Conservation (phyloP, 2,888 invertebrate genomes). For the Fissipunctia ypsillon region DNA sequence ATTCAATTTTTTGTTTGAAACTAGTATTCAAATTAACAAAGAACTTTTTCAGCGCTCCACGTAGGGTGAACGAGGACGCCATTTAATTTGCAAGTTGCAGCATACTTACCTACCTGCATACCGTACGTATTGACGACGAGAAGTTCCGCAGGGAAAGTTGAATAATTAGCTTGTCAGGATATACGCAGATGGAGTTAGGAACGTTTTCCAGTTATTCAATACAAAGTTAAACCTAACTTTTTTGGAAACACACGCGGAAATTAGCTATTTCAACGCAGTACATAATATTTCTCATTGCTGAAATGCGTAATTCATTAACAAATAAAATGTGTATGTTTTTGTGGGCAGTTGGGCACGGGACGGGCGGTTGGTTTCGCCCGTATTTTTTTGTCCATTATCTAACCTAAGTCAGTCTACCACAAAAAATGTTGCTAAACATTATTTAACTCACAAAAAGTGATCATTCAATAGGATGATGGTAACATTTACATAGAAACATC, state of each 20-base stretch:
- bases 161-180: slow-evolving; percentile 50
- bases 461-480: slow-evolving; percentile 26
- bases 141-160: slow-evolving; percentile 55
- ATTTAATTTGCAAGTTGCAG: slow-evolving; percentile 52
- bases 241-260: background rate
- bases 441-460: slow-evolving; percentile 48
- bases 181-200: slow-evolving; percentile 17
- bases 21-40: slow-evolving; percentile 42
- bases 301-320: slow-evolving; percentile 13
- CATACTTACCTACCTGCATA: background rate
- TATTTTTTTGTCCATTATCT: slow-evolving; percentile 41
- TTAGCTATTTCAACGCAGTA: background rate
- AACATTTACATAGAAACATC: slow-evolving; percentile 36
- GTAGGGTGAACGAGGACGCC: slow-evolving; percentile 31
- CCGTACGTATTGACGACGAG: slow-evolving; percentile 12
- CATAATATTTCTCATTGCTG: background rate
- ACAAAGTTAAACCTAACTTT: background rate
- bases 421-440: slow-evolving; percentile 57
- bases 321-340: slow-evolving; percentile 50
- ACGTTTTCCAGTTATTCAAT: slow-evolving; percentile 25
- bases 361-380: slow-evolving; percentile 27
- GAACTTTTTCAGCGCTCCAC: slow-evolving; percentile 43
- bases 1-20: slow-evolving; percentile 22
- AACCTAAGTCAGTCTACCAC: slow-evolving; percentile 18
- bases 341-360: slow-evolving; percentile 12